Conservation (phyloP, 2,797 vertebrate species). For the Parotocinclus haroldoi region DNA sequence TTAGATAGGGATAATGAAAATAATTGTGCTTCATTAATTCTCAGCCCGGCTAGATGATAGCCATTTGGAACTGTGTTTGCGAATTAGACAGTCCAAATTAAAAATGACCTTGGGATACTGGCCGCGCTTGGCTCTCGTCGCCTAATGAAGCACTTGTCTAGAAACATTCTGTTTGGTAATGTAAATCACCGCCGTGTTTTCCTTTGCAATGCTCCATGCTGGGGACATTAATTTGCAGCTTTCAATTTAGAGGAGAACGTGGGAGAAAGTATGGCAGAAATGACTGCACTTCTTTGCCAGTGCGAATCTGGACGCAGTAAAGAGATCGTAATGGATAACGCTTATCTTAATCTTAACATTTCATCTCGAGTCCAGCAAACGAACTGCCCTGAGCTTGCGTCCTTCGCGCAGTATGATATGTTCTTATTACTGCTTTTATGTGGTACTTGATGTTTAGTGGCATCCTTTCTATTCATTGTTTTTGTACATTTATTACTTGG, state of each 20-base stretch:
- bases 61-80: slow-evolving; percentile 98
- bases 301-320: slow-evolving; percentile 50
- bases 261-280: slow-evolving; percentile 31
- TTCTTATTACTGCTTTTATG: slow-evolving; percentile 31
- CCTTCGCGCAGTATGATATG: slow-evolving; percentile 29
- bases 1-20: slow-evolving; percentile 93
- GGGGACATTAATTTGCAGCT: slow-evolving; percentile 56
- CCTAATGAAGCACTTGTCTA: slow-evolving; percentile 89
- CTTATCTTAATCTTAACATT: slow-evolving; percentile 46
- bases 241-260: slow-evolving; percentile 48
- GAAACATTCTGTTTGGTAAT: slow-evolving; percentile 79
- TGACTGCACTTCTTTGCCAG: slow-evolving; percentile 38
- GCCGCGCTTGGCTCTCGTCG: slow-evolving; percentile 78
- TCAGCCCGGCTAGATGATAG: slow-evolving; percentile 90
- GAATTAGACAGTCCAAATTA: slow-evolving; percentile 98
- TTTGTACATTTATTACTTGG: slow-evolving; percentile 30
- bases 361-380: slow-evolving; percentile 31
- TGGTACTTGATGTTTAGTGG: slow-evolving; percentile 40
- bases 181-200: slow-evolving; percentile 72
- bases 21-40: slow-evolving; percentile 98
- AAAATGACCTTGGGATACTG: slow-evolving; percentile 96
- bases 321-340: slow-evolving; percentile 39
- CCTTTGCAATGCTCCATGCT: slow-evolving; percentile 55
- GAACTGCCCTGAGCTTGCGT: slow-evolving; percentile 33
- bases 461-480: slow-evolving; percentile 25